These are phyloP conservation scores for Megaceryle torquata DNA, from an alignment of 2,113 vertebrate genomes.

Conservation along the genomic window DNA sequence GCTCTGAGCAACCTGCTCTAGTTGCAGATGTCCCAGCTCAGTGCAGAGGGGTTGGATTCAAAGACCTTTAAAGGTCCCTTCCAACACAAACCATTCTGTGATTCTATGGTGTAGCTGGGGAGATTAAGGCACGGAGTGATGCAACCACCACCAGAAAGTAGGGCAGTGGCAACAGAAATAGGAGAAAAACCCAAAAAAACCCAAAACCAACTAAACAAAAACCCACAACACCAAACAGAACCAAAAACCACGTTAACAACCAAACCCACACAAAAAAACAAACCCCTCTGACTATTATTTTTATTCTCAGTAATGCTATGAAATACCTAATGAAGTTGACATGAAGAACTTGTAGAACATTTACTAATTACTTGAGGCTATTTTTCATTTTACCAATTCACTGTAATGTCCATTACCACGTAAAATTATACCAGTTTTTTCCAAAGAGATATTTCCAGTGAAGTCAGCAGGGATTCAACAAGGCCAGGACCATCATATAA, in stretches of 20 bases:
- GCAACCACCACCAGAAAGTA: not conserved
- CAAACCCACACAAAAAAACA: not conserved
- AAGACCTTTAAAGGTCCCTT: not conserved
- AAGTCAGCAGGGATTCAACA: not conserved
- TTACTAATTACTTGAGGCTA: not conserved
- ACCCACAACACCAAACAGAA: no score
- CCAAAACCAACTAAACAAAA: not conserved
- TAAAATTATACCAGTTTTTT: not conserved
- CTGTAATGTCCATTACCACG: not conserved
- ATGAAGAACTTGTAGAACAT: not conserved
- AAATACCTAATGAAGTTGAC: not conserved
- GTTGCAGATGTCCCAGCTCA: not conserved
- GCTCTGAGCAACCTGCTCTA: not conserved
- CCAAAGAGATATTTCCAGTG: conserved; percentile 4
- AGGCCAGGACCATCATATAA: conserved; percentile 15
- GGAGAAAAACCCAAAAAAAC: not conserved
- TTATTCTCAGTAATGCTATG: not conserved
- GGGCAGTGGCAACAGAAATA: not conserved
- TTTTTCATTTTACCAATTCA: not conserved
- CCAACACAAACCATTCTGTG: not conserved
- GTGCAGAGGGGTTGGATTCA: not conserved
- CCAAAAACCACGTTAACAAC: not conserved
- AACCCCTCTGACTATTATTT: not conserved
- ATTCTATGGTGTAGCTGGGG: not conserved
- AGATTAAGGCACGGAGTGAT: not conserved